Evolutionary conservation across 2,888 invertebrate species (phyloP).

Genomic region (Drosophila melanocephala): DNA sequence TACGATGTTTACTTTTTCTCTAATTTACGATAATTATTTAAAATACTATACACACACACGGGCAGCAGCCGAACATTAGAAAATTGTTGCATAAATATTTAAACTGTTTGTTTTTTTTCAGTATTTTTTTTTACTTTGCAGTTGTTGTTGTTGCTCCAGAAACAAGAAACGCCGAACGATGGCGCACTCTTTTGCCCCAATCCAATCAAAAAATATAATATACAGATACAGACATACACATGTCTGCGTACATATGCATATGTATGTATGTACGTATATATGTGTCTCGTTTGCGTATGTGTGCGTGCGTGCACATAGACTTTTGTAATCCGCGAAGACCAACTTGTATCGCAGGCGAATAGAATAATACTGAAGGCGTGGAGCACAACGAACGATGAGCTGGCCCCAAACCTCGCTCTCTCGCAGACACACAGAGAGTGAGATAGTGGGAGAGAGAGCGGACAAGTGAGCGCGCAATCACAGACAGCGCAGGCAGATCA

Average conservation of each 20-base stretch:
- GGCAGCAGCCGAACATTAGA: slow-evolving; percentile 24
- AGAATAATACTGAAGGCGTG: slow-evolving; percentile 74
- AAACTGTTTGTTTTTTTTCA: slow-evolving; percentile 24
- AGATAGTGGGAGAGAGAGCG: slow-evolving; percentile 27
- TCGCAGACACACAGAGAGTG: slow-evolving; percentile 31
- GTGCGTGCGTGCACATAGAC: slow-evolving; percentile 38
- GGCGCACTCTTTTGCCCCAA: slow-evolving; percentile 62
- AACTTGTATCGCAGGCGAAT: slow-evolving; percentile 72
- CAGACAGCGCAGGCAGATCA: slow-evolving; percentile 57
- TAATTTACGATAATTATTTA: slow-evolving; percentile 48
- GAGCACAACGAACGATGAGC: slow-evolving; percentile 47
- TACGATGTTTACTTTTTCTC: slow-evolving; percentile 5
- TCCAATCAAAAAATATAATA: slow-evolving; percentile 73
- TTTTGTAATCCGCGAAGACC: slow-evolving; percentile 54
- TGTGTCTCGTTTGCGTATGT: slow-evolving; percentile 36
- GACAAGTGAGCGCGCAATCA: slow-evolving; percentile 56
- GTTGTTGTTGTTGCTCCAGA: slow-evolving; percentile 38
- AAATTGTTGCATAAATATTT: slow-evolving; percentile 54
- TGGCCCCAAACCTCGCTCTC: slow-evolving; percentile 41
- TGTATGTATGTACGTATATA: slow-evolving; percentile 6
- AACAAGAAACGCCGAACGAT: slow-evolving; percentile 56
- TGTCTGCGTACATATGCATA: slow-evolving; percentile 26
- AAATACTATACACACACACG: slow-evolving; percentile 35
- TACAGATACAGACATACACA: slow-evolving; percentile 54
- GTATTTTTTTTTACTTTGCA: slow-evolving; percentile 24